phyloP scores from a whole-genome alignment of 2,113 vertebrate species.

The Nicator chloris region DNA sequence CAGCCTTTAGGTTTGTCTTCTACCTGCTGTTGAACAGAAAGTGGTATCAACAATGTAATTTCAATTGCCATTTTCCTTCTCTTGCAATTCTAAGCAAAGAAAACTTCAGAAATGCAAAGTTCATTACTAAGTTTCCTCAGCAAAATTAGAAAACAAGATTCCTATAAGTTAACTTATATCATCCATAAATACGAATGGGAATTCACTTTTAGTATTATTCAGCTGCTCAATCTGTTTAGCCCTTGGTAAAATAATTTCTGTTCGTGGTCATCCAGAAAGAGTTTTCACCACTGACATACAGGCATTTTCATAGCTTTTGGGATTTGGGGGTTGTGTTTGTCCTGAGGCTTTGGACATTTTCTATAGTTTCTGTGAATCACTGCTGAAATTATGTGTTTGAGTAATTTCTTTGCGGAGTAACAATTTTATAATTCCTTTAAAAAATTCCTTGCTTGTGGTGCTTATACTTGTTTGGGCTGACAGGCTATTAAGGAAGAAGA shows the following conservation, averaged over 20 bases:
- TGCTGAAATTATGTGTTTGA: neutral
- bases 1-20: neutral
- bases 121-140: neutral
- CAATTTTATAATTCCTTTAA: neutral
- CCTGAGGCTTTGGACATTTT: neutral
- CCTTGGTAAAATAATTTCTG: neutral
- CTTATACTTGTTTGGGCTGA: neutral
- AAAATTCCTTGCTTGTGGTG: neutral
- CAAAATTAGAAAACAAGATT: neutral
- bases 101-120: neutral
- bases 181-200: neutral
- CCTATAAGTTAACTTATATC: neutral
- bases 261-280: neutral
- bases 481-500: constrained; percentile 9
- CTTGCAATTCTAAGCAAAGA: neutral
- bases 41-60: neutral
- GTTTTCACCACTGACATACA: neutral
- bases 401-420: neutral
- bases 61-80: neutral
- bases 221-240: neutral
- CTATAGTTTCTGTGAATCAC: neutral
- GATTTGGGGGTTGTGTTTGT: neutral
- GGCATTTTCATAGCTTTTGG: neutral
- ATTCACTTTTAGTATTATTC: neutral
- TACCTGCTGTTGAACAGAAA: neutral